These are phyloP conservation scores for Eunapius fragilis DNA, from an alignment of 37 sponge, comb jelly and placozoan genomes.

Conservation along the genomic window DNA sequence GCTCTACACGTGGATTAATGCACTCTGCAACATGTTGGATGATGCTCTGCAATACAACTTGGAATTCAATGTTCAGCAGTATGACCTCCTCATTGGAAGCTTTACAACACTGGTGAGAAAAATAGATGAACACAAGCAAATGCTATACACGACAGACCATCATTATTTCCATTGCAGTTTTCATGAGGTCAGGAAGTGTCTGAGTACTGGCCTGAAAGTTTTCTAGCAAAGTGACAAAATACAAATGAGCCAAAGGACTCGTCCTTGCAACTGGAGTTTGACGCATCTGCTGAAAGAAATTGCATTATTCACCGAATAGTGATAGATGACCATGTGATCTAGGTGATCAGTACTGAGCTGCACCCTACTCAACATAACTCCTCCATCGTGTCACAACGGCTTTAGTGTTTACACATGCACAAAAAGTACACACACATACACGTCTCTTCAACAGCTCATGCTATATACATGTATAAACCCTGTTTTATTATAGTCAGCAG, in stretches of 20 bases:
- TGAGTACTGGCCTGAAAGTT: slow-evolving; percentile 42
- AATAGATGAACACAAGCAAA: too few relatives aligned
- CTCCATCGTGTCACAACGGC: too few relatives aligned
- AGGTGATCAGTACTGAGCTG: too few relatives aligned
- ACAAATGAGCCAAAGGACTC: slow-evolving; percentile 74
- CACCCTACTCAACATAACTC: too few relatives aligned
- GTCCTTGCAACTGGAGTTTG: neutral
- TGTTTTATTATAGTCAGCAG: too few relatives aligned
- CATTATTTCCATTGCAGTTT: neutral
- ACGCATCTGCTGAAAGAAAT: slow-evolving; percentile 38
- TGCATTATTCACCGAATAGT: neutral
- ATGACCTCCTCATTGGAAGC: slow-evolving; percentile 18
- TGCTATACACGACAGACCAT: neutral
- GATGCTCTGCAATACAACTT: slow-evolving; percentile 81
- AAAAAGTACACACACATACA: too few relatives aligned
- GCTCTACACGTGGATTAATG: slow-evolving; percentile 26
- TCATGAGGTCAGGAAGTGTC: slow-evolving; percentile 17
- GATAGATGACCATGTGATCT: too few relatives aligned
- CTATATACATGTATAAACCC: too few relatives aligned
- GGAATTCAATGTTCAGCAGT: slow-evolving; percentile 75
- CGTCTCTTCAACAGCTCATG: too few relatives aligned
- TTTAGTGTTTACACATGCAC: too few relatives aligned
- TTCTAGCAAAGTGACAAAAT: slow-evolving; percentile 80
- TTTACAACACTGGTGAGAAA: neutral
- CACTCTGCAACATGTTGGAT: slow-evolving; percentile 35